Base-by-base conservation (phyloP, 2,797 vertebrate genomes). In the Cichlasoma orientale region DNA sequence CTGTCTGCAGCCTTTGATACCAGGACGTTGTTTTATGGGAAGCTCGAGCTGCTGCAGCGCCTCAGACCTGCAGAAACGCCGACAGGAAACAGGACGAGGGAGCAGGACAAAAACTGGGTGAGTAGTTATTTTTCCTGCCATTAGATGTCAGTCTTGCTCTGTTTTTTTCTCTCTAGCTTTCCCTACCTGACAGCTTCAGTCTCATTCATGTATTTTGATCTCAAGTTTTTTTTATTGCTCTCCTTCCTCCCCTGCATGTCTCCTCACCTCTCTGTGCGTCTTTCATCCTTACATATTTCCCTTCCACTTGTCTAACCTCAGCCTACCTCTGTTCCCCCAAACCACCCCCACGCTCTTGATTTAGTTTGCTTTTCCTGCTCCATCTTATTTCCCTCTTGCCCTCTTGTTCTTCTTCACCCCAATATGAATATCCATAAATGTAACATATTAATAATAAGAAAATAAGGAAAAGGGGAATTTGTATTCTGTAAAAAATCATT, bases 141-240 rank as follows among this genome's bases (percentile, higher is more conserved):
- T 71, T 54, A 78, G 87, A 66, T 87, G 87, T 56, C 85, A 85
- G 55, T 68, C 11, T 80, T 41, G 71, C 19, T 63, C 55, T 63
- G 21, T 18, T 25, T 44, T 25, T 11, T 9, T 21, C 18, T 14
- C 31, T 36, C n/a, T 8, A 3, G 6, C 33, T 31, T 58, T 4
- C 19, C 10, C 55, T 2, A 2, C 16, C 25, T 23, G 31, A 19
- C 18, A 19, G 41, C 13, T 0, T 61, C 13, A 13, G 25, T 16
- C 29, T 72, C 47, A 41, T 47, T 80, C 47, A 33, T 41, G 23
- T 6, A 1, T 19, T 7, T 5, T 21, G 25, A 56, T 56, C 47
- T 53, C 7, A 7, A 6, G 3, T 29, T 31, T 11, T n/a, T 31
- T 11, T n/a, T 31, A 5, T 61, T 16, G 0, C 29, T 19, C 14